Evolutionary conservation across 2,113 vertebrate genomes (phyloP), one percentile per base, ranked within the genome.

Genomic region (Pedionomus torquatus): DNA sequence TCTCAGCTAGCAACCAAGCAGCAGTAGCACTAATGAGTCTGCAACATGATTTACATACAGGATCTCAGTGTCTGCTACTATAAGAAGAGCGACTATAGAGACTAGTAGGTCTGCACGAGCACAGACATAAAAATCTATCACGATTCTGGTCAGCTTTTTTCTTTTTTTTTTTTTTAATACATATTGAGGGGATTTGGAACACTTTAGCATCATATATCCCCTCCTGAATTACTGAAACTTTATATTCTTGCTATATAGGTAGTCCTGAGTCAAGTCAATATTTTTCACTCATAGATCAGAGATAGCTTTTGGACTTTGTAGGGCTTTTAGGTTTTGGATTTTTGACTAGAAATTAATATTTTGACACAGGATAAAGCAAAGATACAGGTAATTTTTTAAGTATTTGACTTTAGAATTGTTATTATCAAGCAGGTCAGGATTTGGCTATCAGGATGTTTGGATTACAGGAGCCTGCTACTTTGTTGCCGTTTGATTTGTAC

Each of bases 1-100:
- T 83, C 91, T 96, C 95, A 95, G 96, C 89, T 97, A 97, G 96
- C 96, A 96, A 96, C 91, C 68, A 87, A 95, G 94, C 91, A 95
- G 94, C 95, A 94, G 79, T 57, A 96, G 90, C 96, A 90, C 89
- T 95, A 96, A 97, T 96, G 96, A 97, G 95, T 96, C 95, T 96
- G 95, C 89, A 90, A 83, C 66, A 83, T 37, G 79, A 93, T 97
- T 97, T 97, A 96, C 83, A 93, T 94, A 68, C 44, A 93, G 77
- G 51, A 91, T 81, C 52, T 89, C 52, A 49, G n/a, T 14, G 76
- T 66, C 44, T 91, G 46, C 58, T 78, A 97, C 96, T 94, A 94
- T 86, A 64, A 85, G 87, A 83, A 74, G 48, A 89, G 61, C 74
- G 92, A 49, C 39, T 68, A 48, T n/a, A 83, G 78, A 63, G 79